phyloP scores from a whole-genome alignment of 2,797 vertebrate species.

The Hippocampus kuda region DNA sequence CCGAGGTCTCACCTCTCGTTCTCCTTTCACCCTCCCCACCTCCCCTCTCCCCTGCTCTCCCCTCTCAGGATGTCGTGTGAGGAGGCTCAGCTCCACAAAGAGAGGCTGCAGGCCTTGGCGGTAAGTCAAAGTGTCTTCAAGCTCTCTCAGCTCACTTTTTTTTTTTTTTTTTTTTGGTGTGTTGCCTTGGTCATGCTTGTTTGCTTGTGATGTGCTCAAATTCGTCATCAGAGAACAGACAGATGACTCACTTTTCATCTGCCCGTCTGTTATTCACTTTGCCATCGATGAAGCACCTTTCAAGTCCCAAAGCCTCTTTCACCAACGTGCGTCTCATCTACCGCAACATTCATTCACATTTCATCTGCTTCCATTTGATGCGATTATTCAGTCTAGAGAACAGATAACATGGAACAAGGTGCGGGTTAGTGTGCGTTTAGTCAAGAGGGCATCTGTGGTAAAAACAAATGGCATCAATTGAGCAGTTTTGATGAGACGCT shows the following conservation, averaged over 20 bases:
- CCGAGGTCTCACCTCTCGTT: slow-evolving; percentile 47
- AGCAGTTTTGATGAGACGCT: not conserved
- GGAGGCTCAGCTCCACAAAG: slow-evolving; percentile 94
- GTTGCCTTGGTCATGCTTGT: not conserved
- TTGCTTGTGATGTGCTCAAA: not conserved
- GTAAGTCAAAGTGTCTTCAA: slow-evolving; percentile 72
- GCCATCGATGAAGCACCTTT: not conserved
- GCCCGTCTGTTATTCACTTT: not conserved
- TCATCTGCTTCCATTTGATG: slow-evolving; percentile 6
- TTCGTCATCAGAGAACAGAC: not conserved
- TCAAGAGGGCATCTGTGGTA: not conserved
- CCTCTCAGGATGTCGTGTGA: slow-evolving; percentile 96
- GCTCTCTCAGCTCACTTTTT: slow-evolving; percentile 7
- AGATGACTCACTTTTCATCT: not conserved
- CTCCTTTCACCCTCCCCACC: slow-evolving; percentile 38
- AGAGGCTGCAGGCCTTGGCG: slow-evolving; percentile 94
- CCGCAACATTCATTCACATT: not conserved
- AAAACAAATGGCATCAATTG: not conserved
- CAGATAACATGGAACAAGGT: not conserved
- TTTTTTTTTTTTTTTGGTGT: not conserved
- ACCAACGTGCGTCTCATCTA: not conserved
- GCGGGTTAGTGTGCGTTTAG: not conserved
- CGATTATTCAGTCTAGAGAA: not conserved
- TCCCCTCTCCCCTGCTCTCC: slow-evolving; percentile 40
- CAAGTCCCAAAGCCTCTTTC: not conserved